phyloP scores from a whole-genome alignment of 2,888 invertebrate genomes.

The Chironomus riparius region DNA sequence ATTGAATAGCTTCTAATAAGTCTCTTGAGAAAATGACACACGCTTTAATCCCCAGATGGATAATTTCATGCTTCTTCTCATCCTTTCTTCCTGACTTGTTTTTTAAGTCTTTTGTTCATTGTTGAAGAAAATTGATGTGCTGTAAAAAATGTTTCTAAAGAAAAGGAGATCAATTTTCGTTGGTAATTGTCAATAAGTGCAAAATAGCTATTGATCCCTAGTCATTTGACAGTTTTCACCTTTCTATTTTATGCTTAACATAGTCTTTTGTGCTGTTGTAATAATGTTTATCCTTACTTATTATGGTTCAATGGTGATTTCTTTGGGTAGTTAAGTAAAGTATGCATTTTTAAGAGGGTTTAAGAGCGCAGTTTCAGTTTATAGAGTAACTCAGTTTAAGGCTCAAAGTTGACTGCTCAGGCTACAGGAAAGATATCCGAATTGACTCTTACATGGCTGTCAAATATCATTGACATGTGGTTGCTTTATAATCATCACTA shows the following conservation, averaged over 20 bases:
- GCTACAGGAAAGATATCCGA: no score
- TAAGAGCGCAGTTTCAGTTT: no score
- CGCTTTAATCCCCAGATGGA: conserved; percentile 9
- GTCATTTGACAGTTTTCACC: neutral
- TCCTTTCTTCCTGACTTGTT: neutral
- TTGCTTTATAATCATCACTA: no score
- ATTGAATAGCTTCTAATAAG: conserved; percentile 5
- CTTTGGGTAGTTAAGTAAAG: no score
- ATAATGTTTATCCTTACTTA: no score
- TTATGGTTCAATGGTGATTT: no score
- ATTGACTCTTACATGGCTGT: no score
- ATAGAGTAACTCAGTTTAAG: no score
- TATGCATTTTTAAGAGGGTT: no score
- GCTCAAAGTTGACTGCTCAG: no score
- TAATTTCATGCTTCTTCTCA: conserved; percentile 20
- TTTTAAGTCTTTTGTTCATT: neutral
- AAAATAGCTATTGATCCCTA: neutral
- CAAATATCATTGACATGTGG: no score
- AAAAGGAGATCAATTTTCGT: neutral
- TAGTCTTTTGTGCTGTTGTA: neutral
- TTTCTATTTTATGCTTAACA: neutral
- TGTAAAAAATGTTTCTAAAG: neutral
- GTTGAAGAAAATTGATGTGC: neutral
- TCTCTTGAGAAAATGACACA: conserved; percentile 1
- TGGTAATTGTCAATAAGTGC: no score